Base-by-base conservation (phyloP, 1,140 invertebrate genomes). In the Listronotus oregonensis region DNA sequence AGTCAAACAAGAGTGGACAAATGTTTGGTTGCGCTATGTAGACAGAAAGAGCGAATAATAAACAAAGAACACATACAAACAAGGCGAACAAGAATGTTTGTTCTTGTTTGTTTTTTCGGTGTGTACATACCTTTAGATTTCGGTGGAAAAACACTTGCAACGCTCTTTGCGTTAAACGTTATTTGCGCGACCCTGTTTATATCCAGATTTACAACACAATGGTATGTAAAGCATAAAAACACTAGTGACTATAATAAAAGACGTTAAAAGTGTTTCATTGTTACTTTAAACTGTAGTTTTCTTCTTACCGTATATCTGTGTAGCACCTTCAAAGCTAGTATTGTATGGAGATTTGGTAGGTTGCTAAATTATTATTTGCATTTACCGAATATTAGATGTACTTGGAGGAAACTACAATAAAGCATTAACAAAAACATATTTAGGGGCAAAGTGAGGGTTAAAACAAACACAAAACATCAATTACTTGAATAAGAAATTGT, bases 401-500 rank as follows among this genome's bases (percentile, higher is more conserved):
- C 15, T 47, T 21, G 44, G 27, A 49, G 32, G 32, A 47, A 59
- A 32, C 56, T 59, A 59, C 56, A 34, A n/a, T 37, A 59, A 59
- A 49, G 56, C 44, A 31, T 10, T 47, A 46, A n/a, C 43, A 46
- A 46, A 46, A 18, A 21, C 11, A 52, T 10, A 21, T 52, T 32
- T 52, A 52, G 27, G 15, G 50, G 50, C 7, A 51, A 51, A 32
- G 60, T 62, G 18, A 14, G 37, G 52, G 51, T 54, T 64, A 44
- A 55, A 64, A 55, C 51, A 64, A 34, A 55, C 59, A 32, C 21
- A 56, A 50, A 56, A 31, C 18, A 57, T 59, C 14, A 66, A 73
- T 76, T 72, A 83, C 83, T 79, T 83, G 79, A 64, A 85, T 79
- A 59, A 83, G 80, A 73, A 85, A 85, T 71, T 83, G 82, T 50